phyloP scores from a whole-genome alignment of 2,113 vertebrate species.

The Leucopternis melanops region DNA sequence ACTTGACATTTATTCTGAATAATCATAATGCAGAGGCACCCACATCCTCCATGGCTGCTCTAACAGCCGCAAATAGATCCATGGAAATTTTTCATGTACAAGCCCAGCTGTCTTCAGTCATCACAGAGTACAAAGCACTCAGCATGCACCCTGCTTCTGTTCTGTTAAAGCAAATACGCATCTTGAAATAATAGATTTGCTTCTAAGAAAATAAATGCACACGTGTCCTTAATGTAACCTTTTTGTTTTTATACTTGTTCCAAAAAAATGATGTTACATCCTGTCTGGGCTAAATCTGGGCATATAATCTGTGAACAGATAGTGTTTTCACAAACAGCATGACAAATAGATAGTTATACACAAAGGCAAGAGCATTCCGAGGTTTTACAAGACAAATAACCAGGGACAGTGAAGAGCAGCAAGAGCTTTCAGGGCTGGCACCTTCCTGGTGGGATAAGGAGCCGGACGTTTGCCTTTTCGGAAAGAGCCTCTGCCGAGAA shows the following conservation, averaged over 20 bases:
- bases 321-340: not conserved
- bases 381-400: not conserved
- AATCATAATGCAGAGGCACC: not conserved
- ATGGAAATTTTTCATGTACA: not conserved
- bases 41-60: not conserved
- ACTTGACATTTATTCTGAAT: not conserved
- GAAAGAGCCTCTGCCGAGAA: no score
- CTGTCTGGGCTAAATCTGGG: not conserved
- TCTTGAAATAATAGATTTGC: not conserved
- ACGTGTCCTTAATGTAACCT: not conserved
- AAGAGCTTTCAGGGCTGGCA: no score
- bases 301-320: not conserved
- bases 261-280: not conserved
- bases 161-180: not conserved
- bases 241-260: not conserved
- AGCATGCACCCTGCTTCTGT: not conserved
- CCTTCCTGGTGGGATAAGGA: no score
- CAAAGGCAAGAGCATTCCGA: not conserved
- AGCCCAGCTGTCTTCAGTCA: not conserved
- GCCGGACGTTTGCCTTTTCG: no score
- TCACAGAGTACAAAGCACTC: not conserved
- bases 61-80: not conserved
- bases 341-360: not conserved
- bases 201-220: not conserved
- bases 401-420: no score